Base-by-base conservation (phyloP, 2,797 vertebrate species). In the Molossus alvarezi region DNA sequence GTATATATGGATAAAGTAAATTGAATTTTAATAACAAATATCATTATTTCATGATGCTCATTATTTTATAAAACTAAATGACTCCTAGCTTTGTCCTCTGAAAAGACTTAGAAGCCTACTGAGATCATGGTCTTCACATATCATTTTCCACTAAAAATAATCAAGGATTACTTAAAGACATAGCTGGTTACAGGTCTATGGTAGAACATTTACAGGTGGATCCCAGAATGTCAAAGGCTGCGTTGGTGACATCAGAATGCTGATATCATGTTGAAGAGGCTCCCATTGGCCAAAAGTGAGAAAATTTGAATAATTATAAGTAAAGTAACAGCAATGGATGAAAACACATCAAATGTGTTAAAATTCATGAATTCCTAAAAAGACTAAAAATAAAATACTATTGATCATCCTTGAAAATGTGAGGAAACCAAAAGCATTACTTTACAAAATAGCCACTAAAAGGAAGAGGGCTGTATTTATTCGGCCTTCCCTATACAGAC, bases 371-470 rank as follows among this genome's bases (percentile, higher is more conserved):
- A 51, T 90, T 90, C 51, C n/a, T 92, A 82, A 29, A 64, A 67
- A 20, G 71, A 37, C 6, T 83, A 14, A 83, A 96, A 90, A 88
- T 84, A 77, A 90, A 95, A 80, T 55, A 53, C n/a, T 84, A 33
- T 1, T 27, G 48, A 58, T 62, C 18, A 41, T 86, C 21, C 73
- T 64, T 76, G 18, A 88, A 84, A 88, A 48, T 57, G 9, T 33
- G 21, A 73, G 64, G 58, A 91, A 71, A 62, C 4, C 25, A 48
- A 90, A 65, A 64, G 85, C 55, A 72, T 45, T 57, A 65, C 57
- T 60, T 95, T 72, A 23, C 27, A 94, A 73, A 45, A 23, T 55
- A 81, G 10, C 27, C 84, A 69, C 64, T 87, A 90, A 58, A 90
- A 33, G 21, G 25, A 85, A 76, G 27, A 69, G 20, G 75, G 37